Conservation (phyloP, 2,113 vertebrate species). For the Geococcyx californianus region DNA sequence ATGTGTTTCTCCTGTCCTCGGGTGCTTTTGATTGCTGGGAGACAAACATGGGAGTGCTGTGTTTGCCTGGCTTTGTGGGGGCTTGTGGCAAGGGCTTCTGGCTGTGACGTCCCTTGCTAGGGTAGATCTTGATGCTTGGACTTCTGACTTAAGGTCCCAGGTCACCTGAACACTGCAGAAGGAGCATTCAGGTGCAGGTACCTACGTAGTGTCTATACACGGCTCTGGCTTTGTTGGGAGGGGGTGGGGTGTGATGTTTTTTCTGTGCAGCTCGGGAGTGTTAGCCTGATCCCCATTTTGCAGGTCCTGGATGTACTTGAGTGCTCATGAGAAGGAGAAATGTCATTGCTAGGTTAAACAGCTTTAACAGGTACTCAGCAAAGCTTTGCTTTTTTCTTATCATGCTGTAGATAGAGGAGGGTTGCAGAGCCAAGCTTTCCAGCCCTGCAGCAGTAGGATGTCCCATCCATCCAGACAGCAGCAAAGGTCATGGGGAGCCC, state of each 20-base stretch:
- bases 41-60: not conserved
- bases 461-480: accelerated
- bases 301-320: no score
- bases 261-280: not conserved
- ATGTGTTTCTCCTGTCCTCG: not conserved
- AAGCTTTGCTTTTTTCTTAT: not conserved
- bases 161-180: not conserved
- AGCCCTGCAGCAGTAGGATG: not conserved
- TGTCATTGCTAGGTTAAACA: not conserved
- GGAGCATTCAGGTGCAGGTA: not conserved
- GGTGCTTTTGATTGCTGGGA: accelerated
- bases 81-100: not conserved
- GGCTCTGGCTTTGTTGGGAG: no score
- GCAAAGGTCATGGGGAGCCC: not conserved
- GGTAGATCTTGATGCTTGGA: accelerated
- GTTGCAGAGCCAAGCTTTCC: not conserved
- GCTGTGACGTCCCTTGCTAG: not conserved
- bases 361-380: not conserved
- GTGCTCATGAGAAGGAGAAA: not conserved
- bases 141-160: not conserved
- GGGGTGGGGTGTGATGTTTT: no score
- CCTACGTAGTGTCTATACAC: accelerated
- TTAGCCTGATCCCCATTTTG: not conserved
- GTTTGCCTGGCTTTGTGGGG: not conserved
- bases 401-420: not conserved